Evolutionary conservation across 2,888 invertebrate species (phyloP).

Genomic region (Thalpophila matura): DNA sequence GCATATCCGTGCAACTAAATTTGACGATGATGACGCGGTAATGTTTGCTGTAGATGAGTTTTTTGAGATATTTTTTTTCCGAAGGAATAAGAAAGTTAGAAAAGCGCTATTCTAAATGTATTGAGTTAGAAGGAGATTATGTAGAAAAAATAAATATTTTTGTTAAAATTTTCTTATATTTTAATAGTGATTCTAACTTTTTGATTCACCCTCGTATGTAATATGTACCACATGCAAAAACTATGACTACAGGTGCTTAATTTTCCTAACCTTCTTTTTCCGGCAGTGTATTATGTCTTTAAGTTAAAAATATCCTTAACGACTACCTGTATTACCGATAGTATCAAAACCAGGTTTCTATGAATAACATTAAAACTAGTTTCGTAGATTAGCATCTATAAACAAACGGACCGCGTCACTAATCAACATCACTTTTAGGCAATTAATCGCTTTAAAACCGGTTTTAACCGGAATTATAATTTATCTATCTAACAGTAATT

Average conservation of each 20-base stretch:
- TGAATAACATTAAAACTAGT: conserved; percentile 56
- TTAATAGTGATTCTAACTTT: too few species aligned
- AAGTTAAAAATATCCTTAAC: conserved; percentile 50
- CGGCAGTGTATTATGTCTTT: conserved; percentile 28
- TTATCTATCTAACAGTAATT: not conserved
- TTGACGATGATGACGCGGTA: too few species aligned
- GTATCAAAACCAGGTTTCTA: conserved; percentile 42
- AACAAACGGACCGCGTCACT: conserved; percentile 51
- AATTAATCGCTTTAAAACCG: conserved; percentile 23
- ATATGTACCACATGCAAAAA: too few species aligned
- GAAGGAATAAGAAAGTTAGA: too few species aligned
- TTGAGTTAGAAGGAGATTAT: too few species aligned
- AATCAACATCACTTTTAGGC: conserved; percentile 37
- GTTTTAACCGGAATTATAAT: not conserved
- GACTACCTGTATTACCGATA: conserved; percentile 52
- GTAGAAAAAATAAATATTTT: too few species aligned
- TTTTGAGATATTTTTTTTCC: too few species aligned
- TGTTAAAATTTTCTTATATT: too few species aligned
- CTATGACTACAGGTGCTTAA: conserved; percentile 20
- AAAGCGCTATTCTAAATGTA: too few species aligned
- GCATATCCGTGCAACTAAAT: too few species aligned
- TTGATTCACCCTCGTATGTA: too few species aligned
- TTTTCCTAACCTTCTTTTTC: conserved; percentile 12
- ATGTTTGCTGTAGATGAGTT: too few species aligned
- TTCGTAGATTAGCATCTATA: conserved; percentile 39